Conservation (phyloP, 2,797 vertebrate species). For the Acipenser oxyrinchus region DNA sequence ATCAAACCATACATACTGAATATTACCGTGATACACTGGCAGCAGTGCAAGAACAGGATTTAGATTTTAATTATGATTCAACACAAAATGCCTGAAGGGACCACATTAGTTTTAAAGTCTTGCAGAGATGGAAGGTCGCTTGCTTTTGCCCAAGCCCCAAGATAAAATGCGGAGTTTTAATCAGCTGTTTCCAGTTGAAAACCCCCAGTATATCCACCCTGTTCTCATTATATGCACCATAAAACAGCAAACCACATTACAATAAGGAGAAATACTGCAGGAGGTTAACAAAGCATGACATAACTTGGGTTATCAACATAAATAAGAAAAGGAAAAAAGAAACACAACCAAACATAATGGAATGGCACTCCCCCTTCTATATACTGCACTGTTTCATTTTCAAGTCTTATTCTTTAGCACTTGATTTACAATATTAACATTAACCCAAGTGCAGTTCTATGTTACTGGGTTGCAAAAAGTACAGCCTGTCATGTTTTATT, state of each 20-base stretch:
- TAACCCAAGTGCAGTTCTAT: too few relatives aligned
- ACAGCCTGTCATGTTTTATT: background rate
- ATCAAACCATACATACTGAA: slow-evolving; percentile 15
- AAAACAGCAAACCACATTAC: background rate
- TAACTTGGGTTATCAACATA: too few relatives aligned
- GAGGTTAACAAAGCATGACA: background rate
- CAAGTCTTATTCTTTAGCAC: too few relatives aligned
- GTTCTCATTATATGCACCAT: background rate
- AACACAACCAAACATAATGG: too few relatives aligned
- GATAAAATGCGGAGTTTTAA: background rate
- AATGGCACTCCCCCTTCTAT: too few relatives aligned
- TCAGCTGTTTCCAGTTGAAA: background rate
- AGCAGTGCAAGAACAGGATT: slow-evolving; percentile 18
- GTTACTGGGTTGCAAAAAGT: background rate
- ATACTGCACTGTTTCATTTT: too few relatives aligned
- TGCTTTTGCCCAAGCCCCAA: background rate
- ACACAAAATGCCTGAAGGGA: slow-evolving; percentile 3
- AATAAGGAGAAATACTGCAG: background rate
- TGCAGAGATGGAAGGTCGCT: background rate
- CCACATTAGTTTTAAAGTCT: background rate
- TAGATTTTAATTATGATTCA: slow-evolving; percentile 24
- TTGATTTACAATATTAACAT: too few relatives aligned
- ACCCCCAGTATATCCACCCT: background rate
- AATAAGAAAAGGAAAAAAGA: too few relatives aligned
- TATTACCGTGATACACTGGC: slow-evolving; percentile 13